Base-by-base conservation (phyloP, 2,113 vertebrate species). In the Sylvia atricapilla region DNA sequence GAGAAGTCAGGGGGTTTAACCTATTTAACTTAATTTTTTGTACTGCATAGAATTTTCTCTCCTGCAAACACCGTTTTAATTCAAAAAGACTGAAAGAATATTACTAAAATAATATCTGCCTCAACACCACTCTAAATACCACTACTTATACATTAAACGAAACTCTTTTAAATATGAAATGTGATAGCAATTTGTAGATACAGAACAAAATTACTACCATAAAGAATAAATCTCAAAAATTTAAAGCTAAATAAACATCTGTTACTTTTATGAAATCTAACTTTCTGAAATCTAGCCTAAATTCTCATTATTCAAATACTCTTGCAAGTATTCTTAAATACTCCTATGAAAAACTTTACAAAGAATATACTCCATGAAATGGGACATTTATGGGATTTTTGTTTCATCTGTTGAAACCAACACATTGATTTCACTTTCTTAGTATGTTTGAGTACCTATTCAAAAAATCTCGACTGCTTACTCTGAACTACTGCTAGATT, bases 81-180 rank as follows among this genome's bases (percentile, higher is more conserved):
- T 64, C 2, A 33, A 73, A 47, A 93, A 56, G 6, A 37, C 11
- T 56, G 28, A 53, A 84, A 53, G 35, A 67, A 10, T 33, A 80
- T 20, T 56, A 39, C 24, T 60, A 55, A 72, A 68, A 52, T 21
- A 37, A 66, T 43, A 78, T 1, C 37, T 0, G 0, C 0, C 12
- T 23, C 20, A 31, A 59, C 10, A 30, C 13, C 27, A 41, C 13
- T 85, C 21, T 60, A 59, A 72, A 77, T 68, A 44, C 5, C 20
- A 20, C 20, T 66, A 63, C 7, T 55, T 72, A 44, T 1, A 80
- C 9, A 56, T 58, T 35, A 90, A 55, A 25, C 12, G 52, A 76
- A 73, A 15, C 39, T 39, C 21, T 77, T 75, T 82, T 58, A 13
- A 84, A 67, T 22, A 84, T 3, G 28, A 91, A 89, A 84, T 46